Percentiles rank a stretch among this genome's conserved stretches.
Conservation (phyloP, 1,140 invertebrate genomes). For the Cheumatopsyche charites region DNA sequence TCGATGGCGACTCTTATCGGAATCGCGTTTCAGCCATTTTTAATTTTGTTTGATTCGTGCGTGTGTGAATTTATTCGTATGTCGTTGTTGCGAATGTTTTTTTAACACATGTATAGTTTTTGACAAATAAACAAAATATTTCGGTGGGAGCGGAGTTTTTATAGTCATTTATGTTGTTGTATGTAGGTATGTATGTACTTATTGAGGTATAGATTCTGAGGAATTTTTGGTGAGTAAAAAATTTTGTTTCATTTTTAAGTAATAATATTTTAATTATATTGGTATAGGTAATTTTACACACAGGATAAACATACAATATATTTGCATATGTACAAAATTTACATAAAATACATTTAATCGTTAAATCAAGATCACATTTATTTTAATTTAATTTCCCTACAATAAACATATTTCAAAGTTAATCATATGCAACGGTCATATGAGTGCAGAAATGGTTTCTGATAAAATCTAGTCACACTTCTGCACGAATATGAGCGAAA, state of each 20-base stretch:
- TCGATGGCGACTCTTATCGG: too few species aligned
- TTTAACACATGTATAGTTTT: too few species aligned
- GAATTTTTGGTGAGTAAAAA: conserved; percentile 41
- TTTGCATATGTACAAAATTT: conserved; percentile 66
- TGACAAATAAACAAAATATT: too few species aligned
- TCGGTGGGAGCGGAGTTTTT: too few species aligned
- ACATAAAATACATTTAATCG: conserved; percentile 57
- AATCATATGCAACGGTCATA: background rate
- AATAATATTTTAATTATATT: conserved; percentile 65
- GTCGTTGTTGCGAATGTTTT: too few species aligned
- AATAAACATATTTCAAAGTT: conserved; percentile 41
- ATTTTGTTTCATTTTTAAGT: conserved; percentile 44
- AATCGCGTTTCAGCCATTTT: too few species aligned
- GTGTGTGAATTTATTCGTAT: too few species aligned
- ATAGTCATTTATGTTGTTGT: too few species aligned
- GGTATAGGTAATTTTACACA: conserved; percentile 64
- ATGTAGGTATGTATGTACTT: too few species aligned
- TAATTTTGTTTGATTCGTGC: too few species aligned
- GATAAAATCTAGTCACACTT: background rate
- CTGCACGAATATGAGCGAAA: too few species aligned
- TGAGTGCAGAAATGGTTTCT: background rate
- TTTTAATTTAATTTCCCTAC: conserved; percentile 57
- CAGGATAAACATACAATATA: conserved; percentile 64
- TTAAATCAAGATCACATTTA: conserved; percentile 51
- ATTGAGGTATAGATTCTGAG: background rate